Evolutionary conservation across 1,140 invertebrate genomes (phyloP), one percentile per base, ranked within the genome.

Genomic region (Platyura marginata): DNA sequence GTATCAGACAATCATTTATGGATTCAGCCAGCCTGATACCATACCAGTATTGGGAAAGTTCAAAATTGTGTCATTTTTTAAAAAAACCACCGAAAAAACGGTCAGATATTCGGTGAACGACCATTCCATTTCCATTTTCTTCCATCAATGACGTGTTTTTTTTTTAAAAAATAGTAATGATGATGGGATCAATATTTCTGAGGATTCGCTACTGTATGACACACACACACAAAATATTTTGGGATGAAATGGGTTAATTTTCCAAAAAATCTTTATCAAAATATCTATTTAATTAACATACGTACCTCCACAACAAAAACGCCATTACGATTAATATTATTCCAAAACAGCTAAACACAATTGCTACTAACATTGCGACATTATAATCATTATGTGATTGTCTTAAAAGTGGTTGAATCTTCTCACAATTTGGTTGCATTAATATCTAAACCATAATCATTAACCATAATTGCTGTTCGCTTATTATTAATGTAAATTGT

Each of bases 221-320:
- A n/a, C n/a, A n/a, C n/a, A n/a, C n/a, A n/a, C n/a, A n/a, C n/a
- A n/a, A n/a, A n/a, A n/a, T n/a, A n/a, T n/a, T n/a, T 33, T 32
- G 8, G 8, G 21, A n/a, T n/a, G 18, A 32, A 33, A 9, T 33
- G 40, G 21, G 21, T 19, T 22, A 19, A 1, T 19, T 4, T 29
- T 13, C n/a, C 6, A 8, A 13, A 13, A 13, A 8, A 6, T 6
- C 25, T 29, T 13, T 8, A 29, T 13, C 25, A 29, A 13, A 8
- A 13, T 13, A 29, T 13, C 6, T 13, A 29, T 6, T 29, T 6
- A 29, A 29, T 6, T 18, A 40, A 9, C 9, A 10, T 23, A 68
- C 70, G 70, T 68, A 82, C 80, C 79, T 79, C 80, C 81, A 85
- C 21, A 86, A 58, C 43, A 84, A 64, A 57, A 84, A 74, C 40